These are phyloP conservation scores for Pantherophis alleghaniensis DNA, from an alignment of 2,797 vertebrate species.

Conservation along the genomic window DNA sequence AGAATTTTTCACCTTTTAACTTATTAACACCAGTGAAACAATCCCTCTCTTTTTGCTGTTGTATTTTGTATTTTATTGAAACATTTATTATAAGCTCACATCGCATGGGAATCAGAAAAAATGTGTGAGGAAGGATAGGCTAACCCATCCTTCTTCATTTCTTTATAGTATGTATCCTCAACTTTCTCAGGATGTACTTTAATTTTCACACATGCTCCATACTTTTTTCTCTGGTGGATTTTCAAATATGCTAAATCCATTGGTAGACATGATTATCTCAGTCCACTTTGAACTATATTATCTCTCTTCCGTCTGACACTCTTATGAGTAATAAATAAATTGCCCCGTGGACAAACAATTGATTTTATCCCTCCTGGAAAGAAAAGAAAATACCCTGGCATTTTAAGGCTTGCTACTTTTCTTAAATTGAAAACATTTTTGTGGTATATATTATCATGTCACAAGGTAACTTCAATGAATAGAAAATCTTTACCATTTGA, in stretches of 20 bases:
- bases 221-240: background rate
- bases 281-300: background rate
- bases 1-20: background rate
- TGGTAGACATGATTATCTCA: background rate
- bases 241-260: background rate
- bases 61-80: background rate
- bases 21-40: background rate
- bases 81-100: background rate
- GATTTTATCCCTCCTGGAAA: background rate
- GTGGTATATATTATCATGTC: background rate
- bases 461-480: background rate
- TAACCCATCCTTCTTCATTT: background rate
- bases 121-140: background rate
- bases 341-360: background rate
- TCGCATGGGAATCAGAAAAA: background rate
- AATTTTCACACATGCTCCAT: background rate
- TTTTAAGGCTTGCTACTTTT: background rate
- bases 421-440: background rate
- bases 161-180: background rate
- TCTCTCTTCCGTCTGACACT: background rate
- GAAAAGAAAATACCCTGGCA: background rate
- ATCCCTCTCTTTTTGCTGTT: background rate
- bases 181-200: background rate
- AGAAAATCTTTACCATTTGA: background rate
- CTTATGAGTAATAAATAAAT: constrained; percentile 1